Conservation (phyloP, 2,797 vertebrate genomes). For the Schizopygopsis pylzovi region DNA sequence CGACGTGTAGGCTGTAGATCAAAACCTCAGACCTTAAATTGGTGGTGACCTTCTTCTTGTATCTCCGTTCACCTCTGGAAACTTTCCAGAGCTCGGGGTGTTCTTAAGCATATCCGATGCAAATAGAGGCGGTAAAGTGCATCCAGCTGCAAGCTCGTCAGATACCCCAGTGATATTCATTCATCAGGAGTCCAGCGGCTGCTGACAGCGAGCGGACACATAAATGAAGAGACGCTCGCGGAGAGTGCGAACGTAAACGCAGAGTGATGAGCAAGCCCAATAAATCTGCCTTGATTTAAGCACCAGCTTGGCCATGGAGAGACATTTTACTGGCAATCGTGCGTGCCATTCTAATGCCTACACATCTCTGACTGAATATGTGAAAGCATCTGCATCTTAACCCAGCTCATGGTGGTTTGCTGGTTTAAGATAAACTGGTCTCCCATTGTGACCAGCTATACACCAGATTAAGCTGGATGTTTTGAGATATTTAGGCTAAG, state of each 20-base stretch:
- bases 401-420: background rate
- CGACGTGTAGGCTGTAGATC: slow-evolving; percentile 64
- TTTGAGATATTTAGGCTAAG: background rate
- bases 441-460: background rate
- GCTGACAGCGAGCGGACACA: slow-evolving; percentile 28
- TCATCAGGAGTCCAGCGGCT: slow-evolving; percentile 17
- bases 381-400: background rate
- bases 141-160: background rate
- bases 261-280: slow-evolving; percentile 25
- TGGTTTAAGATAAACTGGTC: background rate
- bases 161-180: slow-evolving; percentile 31
- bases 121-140: slow-evolving; percentile 9
- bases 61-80: slow-evolving; percentile 59
- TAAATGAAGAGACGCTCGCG: slow-evolving; percentile 19
- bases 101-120: slow-evolving; percentile 16
- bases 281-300: slow-evolving; percentile 39
- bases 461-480: background rate
- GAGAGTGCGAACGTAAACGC: slow-evolving; percentile 12
- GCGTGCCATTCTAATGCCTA: slow-evolving; percentile 14
- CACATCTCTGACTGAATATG: background rate
- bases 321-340: slow-evolving; percentile 35
- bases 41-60: slow-evolving; percentile 61
- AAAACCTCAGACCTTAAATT: slow-evolving; percentile 68
- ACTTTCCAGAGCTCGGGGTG: slow-evolving; percentile 64
- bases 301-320: slow-evolving; percentile 24